Percentiles rank a stretch among this genome's conserved stretches.
phyloP scores from a whole-genome alignment of 2,888 invertebrate genomes.

The Meiosimyza decipiens region DNA sequence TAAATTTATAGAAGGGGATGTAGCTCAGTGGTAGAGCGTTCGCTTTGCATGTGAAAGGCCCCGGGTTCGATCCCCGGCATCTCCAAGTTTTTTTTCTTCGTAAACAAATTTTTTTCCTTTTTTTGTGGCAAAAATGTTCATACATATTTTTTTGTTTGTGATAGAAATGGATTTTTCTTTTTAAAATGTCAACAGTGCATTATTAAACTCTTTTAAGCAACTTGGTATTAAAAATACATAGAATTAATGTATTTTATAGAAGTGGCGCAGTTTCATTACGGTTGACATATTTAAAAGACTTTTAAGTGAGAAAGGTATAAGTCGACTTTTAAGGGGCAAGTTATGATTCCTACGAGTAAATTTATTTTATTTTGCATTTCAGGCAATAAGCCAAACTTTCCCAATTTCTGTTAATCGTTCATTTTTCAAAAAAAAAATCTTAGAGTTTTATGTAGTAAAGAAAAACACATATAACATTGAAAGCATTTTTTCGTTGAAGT shows the following conservation, averaged over 20 bases:
- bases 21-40: slow-evolving; percentile 99
- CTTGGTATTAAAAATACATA: slow-evolving; percentile 3
- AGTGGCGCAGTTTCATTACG: neutral
- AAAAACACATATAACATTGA: too few relatives aligned
- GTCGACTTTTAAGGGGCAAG: too few relatives aligned
- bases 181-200: neutral
- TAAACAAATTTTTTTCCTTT: neutral
- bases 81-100: slow-evolving; percentile 31
- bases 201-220: neutral
- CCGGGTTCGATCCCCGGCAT: slow-evolving; percentile 47
- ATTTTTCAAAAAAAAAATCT: too few relatives aligned
- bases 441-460: too few relatives aligned
- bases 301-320: too few relatives aligned
- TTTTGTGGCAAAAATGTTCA: neutral
- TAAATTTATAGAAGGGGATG: slow-evolving; percentile 73
- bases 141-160: slow-evolving; percentile 2
- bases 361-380: too few relatives aligned
- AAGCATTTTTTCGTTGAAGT: too few relatives aligned
- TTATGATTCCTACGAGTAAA: too few relatives aligned
- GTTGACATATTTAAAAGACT: too few relatives aligned
- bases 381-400: too few relatives aligned
- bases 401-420: too few relatives aligned
- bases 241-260: slow-evolving; percentile 8
- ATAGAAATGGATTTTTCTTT: neutral
- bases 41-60: slow-evolving; percentile 83